phyloP scores from a whole-genome alignment of 2,113 vertebrate genomes.

The Camelus dromedarius region DNA sequence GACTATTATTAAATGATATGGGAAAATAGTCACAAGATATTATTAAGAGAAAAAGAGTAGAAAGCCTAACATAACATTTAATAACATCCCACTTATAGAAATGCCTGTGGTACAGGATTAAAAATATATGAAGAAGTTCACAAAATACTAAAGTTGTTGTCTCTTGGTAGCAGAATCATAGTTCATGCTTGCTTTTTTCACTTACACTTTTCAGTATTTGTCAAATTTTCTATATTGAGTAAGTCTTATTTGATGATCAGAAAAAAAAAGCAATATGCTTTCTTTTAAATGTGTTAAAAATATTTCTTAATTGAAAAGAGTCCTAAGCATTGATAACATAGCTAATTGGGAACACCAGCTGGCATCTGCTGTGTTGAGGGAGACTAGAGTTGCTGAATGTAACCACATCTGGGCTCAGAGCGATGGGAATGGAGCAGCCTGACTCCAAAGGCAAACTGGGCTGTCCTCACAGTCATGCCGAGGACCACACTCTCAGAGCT shows the following conservation, averaged over 20 bases:
- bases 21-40: slow-evolving; percentile 28
- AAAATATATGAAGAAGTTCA: neutral
- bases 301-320: neutral
- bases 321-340: neutral
- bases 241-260: neutral
- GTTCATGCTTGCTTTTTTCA: neutral
- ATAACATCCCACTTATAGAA: neutral
- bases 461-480: neutral
- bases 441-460: too few relatives aligned
- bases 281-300: neutral
- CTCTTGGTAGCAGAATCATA: neutral
- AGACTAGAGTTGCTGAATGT: neutral
- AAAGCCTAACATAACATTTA: neutral
- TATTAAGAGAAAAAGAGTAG: neutral
- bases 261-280: neutral
- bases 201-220: neutral
- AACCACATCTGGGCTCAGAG: neutral
- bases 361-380: neutral
- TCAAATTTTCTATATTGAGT: neutral
- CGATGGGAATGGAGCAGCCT: too few relatives aligned
- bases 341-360: neutral
- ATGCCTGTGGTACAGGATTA: neutral
- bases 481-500: neutral
- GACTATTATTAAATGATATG: slow-evolving; percentile 2
- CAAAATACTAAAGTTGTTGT: neutral